Conservation (phyloP, 2,888 invertebrate genomes). For the Epirrhoe tristata region DNA sequence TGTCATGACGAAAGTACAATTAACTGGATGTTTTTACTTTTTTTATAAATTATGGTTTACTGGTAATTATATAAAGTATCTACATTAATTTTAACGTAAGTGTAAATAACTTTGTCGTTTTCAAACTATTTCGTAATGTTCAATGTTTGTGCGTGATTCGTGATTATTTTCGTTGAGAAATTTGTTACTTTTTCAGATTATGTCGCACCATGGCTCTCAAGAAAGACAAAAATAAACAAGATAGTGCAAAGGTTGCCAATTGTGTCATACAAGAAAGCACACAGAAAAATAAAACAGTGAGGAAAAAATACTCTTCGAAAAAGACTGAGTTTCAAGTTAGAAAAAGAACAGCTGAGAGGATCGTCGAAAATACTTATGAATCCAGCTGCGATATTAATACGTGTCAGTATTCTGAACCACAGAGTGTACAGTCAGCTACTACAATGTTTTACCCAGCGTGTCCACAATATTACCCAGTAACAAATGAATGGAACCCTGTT, state of each 20-base stretch:
- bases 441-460: slow-evolving; percentile 28
- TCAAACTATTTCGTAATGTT: neutral
- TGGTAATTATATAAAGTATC: neutral
- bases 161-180: neutral
- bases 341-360: slow-evolving; percentile 12
- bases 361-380: neutral
- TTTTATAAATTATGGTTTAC: neutral
- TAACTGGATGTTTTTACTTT: slow-evolving; percentile 23
- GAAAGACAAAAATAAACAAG: slow-evolving; percentile 14
- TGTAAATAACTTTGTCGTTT: neutral
- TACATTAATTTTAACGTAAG: neutral
- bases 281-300: slow-evolving; percentile 8
- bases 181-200: slow-evolving; percentile 24
- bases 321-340: slow-evolving; percentile 22
- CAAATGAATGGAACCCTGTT: slow-evolving; percentile 48
- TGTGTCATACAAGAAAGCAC: slow-evolving; percentile 19
- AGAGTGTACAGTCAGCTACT: neutral
- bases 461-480: slow-evolving; percentile 43
- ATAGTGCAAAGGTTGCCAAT: slow-evolving; percentile 1
- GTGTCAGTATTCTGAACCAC: neutral
- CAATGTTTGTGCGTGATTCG: neutral
- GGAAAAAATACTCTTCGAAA: slow-evolving; percentile 19
- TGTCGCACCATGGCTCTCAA: slow-evolving; percentile 34
- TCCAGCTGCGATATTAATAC: neutral
- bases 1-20: slow-evolving; percentile 36